phyloP scores from a whole-genome alignment of 2,888 invertebrate species.

The Cylloceria caligata region DNA sequence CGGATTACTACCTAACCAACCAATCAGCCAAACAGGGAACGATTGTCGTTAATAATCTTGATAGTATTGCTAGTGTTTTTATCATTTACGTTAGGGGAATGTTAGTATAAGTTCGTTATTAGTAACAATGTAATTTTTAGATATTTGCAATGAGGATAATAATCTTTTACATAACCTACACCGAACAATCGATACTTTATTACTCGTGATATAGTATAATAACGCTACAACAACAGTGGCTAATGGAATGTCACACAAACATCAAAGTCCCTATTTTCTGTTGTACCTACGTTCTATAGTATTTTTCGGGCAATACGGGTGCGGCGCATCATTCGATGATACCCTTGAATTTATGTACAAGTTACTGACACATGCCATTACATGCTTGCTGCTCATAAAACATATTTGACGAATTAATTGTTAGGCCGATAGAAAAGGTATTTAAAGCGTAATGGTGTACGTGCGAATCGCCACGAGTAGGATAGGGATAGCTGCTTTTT shows the following conservation, averaged over 20 bases:
- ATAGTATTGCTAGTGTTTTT: constrained; percentile 35
- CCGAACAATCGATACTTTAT: constrained; percentile 18
- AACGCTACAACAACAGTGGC: constrained; percentile 7
- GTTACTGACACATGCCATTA: background rate
- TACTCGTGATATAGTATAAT: constrained; percentile 8
- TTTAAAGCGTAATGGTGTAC: constrained; percentile 34
- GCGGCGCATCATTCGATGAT: background rate
- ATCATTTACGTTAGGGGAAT: constrained; percentile 1
- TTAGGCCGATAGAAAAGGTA: constrained; percentile 77
- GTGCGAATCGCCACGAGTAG: too few relatives aligned
- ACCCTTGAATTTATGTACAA: background rate
- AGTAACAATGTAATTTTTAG: background rate
- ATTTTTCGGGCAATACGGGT: background rate
- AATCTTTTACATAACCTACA: constrained; percentile 11
- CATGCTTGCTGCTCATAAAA: constrained; percentile 7
- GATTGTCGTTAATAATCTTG: constrained; percentile 46
- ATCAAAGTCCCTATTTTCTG: constrained; percentile 16
- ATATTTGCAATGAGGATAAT: constrained; percentile 22
- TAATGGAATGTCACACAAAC: background rate
- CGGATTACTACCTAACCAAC: constrained; percentile 7
- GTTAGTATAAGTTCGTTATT: background rate
- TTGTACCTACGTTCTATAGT: background rate
- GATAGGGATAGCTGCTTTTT: background rate
- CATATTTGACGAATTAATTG: constrained; percentile 48
- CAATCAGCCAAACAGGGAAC: constrained; percentile 5